Evolutionary conservation across 2,113 vertebrate genomes (phyloP).

Genomic region (Synodontis membranacea): DNA sequence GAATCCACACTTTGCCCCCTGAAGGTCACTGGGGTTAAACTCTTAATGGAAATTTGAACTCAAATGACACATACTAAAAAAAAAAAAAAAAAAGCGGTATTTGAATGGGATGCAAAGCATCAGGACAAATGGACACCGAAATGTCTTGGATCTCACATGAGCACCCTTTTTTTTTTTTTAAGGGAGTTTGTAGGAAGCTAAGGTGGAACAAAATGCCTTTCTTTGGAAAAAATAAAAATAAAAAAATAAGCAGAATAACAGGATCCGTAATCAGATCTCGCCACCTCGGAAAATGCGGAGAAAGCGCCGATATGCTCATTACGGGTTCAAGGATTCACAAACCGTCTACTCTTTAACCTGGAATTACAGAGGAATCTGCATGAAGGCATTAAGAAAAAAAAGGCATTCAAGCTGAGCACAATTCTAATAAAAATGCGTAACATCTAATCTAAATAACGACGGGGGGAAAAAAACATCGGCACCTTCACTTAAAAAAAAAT

Average conservation of each 20-base stretch:
- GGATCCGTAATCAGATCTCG: not conserved
- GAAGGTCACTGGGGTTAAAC: not conserved
- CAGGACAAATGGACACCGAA: not conserved
- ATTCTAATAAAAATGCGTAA: not conserved
- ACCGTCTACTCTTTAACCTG: not conserved
- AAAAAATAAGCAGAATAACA: not conserved
- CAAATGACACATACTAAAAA: not conserved
- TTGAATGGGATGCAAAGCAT: not conserved
- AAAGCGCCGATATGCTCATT: not conserved
- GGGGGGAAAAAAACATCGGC: not conserved
- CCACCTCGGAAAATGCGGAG: not conserved
- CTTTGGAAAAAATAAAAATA: too few species aligned
- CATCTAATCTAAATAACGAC: not conserved
- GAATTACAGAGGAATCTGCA: not conserved
- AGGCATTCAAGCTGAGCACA: not conserved
- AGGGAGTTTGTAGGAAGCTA: not conserved
- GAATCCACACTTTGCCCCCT: not conserved
- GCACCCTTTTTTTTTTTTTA: not conserved
- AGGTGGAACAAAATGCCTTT: not conserved
- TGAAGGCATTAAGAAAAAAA: not conserved
- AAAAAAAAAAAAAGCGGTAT: not conserved
- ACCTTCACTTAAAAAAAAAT: not conserved
- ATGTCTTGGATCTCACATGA: not conserved
- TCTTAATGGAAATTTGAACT: not conserved
- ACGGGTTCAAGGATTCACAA: not conserved